Conservation (phyloP, 2,797 vertebrate genomes). For the Moxostoma hubbsi region DNA sequence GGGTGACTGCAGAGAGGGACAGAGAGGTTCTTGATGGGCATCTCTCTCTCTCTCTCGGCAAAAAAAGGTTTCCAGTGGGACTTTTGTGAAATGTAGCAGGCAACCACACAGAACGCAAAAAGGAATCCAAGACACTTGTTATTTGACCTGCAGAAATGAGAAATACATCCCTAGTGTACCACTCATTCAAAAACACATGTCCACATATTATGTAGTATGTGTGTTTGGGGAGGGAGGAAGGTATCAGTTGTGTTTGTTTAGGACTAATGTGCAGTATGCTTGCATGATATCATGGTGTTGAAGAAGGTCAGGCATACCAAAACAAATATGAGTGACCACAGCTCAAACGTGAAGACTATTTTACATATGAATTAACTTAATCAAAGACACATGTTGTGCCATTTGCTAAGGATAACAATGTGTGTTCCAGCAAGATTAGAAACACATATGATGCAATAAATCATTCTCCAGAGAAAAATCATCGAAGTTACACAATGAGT, state of each 20-base stretch:
- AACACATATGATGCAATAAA: conserved; percentile 2
- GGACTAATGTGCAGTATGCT: neutral
- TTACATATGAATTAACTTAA: conserved; percentile 44
- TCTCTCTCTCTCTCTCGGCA: neutral
- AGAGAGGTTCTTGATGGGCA: neutral
- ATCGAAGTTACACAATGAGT: conserved; percentile 5
- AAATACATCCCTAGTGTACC: conserved; percentile 35
- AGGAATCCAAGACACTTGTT: conserved; percentile 52
- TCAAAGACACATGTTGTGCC: conserved; percentile 12
- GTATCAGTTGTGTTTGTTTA: conserved; percentile 17
- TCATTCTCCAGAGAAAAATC: conserved; percentile 8
- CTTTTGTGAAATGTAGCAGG: conserved; percentile 58
- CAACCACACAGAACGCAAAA: conserved; percentile 50
- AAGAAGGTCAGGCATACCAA: conserved; percentile 19
- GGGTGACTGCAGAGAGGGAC: neutral
- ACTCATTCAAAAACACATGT: conserved; percentile 16
- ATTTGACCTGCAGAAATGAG: conserved; percentile 45
- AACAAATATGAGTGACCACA: conserved; percentile 31
- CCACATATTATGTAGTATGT: conserved; percentile 3
- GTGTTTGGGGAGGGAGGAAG: conserved; percentile 12
- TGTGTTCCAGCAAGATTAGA: conserved; percentile 29
- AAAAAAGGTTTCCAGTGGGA: conserved; percentile 58
- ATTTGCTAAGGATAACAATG: conserved; percentile 14
- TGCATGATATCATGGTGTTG: conserved; percentile 26
- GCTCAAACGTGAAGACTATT: conserved; percentile 27